Base-by-base conservation (phyloP, 2,888 invertebrate genomes). In the Pollenia angustigena region DNA sequence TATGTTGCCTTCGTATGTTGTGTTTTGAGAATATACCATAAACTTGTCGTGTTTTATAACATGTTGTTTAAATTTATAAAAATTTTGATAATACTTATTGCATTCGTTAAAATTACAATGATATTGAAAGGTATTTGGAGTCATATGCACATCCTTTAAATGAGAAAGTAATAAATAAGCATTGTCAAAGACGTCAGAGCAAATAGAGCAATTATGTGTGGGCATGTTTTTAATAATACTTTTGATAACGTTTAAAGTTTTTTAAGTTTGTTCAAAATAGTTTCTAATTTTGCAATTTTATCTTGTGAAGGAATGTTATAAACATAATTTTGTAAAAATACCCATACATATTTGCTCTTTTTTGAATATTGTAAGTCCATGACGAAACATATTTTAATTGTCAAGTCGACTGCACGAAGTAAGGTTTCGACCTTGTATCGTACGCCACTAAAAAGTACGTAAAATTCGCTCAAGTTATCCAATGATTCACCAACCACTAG, bases 261-360 rank as follows among this genome's bases (percentile, higher is more conserved):
- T 75, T 75, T 48, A 62, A 75, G 60, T 62, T 62, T 75, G 60
- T 75, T 62, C 18, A 74, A 56, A 44, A 74, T 60, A 48, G 42
- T 74, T 74, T 72, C 50, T 50, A 72, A 42, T 72, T 72, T 72
- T 44, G 54, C 46, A 60, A 74, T 60, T 74, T 74, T 74, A 50
- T 56, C 46, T 58, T 58, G 44, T 44, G 74, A 74, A 23, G 74
- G 74, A 44, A 74, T 74, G 48, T 75, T 52, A 64, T 62, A 75
- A 75, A 75, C 52, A 42, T 76, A 76, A 14, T 64, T 54, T 46
- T 76, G 76, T 66, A 76, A 76, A 66, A 76, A 64, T 44, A 66
- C 44, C 64, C 76, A 76, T 42, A 76, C 76, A 76, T 76, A 76
- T 76, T 76, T 76, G 54, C 76, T 76, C 44, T 76, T 76, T 54